These are phyloP conservation scores for Bubalus kerabau DNA, from an alignment of 2,113 vertebrate species.

Conservation along the genomic window DNA sequence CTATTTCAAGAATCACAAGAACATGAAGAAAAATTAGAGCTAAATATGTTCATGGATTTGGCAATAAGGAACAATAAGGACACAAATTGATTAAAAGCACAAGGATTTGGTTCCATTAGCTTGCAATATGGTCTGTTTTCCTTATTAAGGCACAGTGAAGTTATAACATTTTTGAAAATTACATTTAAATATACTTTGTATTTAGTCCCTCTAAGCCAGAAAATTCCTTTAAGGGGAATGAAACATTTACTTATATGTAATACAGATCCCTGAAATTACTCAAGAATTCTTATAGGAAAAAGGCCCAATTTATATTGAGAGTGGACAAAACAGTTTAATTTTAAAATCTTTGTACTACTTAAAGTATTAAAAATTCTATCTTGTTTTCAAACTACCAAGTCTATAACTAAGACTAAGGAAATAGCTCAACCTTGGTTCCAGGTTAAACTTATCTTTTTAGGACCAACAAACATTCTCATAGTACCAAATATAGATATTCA, in stretches of 20 bases:
- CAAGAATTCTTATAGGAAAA: background rate
- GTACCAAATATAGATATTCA: background rate
- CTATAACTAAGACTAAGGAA: background rate
- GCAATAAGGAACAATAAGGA: background rate
- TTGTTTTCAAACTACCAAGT: constrained; percentile 15
- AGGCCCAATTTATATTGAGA: background rate
- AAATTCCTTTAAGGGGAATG: background rate
- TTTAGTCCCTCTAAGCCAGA: background rate
- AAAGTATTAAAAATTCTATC: background rate
- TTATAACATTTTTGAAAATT: constrained; percentile 4
- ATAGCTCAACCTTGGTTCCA: background rate
- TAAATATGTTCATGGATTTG: background rate
- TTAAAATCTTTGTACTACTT: background rate
- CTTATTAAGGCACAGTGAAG: background rate
- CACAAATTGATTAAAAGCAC: background rate
- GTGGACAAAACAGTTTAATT: background rate
- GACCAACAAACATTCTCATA: background rate
- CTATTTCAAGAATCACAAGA: background rate
- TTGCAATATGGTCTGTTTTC: constrained; percentile 8
- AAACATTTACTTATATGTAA: background rate
- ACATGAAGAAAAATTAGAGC: background rate
- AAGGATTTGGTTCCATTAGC: background rate
- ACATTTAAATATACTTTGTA: background rate
- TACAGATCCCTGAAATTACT: background rate
- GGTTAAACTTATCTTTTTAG: background rate